Evolutionary conservation across 2,113 vertebrate genomes (phyloP).

Genomic region (Chionodraco myersi): DNA sequence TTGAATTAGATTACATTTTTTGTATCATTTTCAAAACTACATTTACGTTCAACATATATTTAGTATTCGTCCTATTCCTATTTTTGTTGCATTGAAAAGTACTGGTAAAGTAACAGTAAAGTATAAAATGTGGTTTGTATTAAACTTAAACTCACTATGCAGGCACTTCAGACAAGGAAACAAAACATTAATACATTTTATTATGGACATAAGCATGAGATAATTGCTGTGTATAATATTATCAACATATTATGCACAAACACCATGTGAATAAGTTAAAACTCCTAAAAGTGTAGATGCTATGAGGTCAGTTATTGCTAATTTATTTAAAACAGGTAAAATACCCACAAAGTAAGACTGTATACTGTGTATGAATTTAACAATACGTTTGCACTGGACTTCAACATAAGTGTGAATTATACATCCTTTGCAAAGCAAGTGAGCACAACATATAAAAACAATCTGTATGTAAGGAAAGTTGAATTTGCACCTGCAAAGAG

Average conservation of each 20-base stretch:
- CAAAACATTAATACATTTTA: background rate
- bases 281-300: too few relatives aligned
- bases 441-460: background rate
- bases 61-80: background rate
- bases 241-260: background rate
- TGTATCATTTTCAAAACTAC: too few relatives aligned
- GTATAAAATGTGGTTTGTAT: background rate
- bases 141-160: background rate
- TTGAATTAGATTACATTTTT: background rate
- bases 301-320: background rate
- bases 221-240: background rate
- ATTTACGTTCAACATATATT: too few relatives aligned
- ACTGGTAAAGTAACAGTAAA: background rate
- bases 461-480: background rate
- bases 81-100: background rate
- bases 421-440: too few relatives aligned
- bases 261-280: background rate
- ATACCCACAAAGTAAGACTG: too few relatives aligned
- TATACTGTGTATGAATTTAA: too few relatives aligned
- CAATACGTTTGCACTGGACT: too few relatives aligned
- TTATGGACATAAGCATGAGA: background rate
- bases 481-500: fast-evolving
- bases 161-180: background rate
- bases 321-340: too few relatives aligned
- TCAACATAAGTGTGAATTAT: too few relatives aligned